Evolutionary conservation across 2,888 invertebrate genomes (phyloP).

Genomic region (Lochmaea crataegi): DNA sequence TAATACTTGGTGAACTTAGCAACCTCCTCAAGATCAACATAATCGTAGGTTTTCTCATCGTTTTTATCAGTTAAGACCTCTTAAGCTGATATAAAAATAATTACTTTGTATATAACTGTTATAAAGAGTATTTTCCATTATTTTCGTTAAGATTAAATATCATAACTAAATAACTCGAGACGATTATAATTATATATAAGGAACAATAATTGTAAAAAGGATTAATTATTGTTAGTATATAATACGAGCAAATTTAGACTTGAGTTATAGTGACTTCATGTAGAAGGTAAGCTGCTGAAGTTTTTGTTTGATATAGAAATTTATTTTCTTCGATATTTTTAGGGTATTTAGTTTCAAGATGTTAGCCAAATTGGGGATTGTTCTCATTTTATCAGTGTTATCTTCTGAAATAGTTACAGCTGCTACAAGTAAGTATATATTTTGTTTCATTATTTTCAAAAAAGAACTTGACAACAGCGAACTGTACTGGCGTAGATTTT

Average conservation of each 20-base stretch:
- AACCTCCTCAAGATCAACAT: too few species aligned
- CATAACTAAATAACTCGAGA: neutral
- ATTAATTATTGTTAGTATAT: neutral
- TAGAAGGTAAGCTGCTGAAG: neutral
- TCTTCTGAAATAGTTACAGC: slow-evolving; percentile 39
- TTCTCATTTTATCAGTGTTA: neutral
- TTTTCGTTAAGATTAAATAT: neutral
- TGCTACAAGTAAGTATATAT: slow-evolving; percentile 35
- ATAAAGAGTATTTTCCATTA: neutral
- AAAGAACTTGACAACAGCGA: neutral
- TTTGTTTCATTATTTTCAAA: neutral
- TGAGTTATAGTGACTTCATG: neutral
- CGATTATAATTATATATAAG: too few species aligned
- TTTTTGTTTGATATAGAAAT: neutral
- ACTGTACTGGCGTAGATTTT: neutral
- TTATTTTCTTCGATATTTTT: neutral
- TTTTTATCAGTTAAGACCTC: neutral
- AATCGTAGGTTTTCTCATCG: too few species aligned
- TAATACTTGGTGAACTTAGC: too few species aligned
- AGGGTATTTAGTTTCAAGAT: neutral
- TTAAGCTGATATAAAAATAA: neutral
- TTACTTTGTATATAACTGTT: neutral
- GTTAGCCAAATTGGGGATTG: neutral
- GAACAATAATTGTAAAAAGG: neutral
- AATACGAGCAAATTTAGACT: neutral